These are phyloP conservation scores for Python bivittatus DNA, from an alignment of 2,113 vertebrate genomes.

Conservation along the genomic window DNA sequence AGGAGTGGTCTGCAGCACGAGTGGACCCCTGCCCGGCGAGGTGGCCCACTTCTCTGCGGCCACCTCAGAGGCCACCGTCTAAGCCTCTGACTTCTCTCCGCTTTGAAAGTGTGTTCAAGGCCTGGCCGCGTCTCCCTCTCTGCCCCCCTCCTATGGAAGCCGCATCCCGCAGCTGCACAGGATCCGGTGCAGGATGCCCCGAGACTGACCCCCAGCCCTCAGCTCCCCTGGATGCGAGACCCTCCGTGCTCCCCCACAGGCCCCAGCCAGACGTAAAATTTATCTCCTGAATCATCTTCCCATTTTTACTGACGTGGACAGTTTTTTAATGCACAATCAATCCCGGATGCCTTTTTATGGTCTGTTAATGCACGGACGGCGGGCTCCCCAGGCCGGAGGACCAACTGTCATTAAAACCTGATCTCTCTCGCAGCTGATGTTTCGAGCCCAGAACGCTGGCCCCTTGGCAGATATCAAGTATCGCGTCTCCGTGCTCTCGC, in stretches of 20 bases:
- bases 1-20: fast-evolving
- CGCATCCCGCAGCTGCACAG: neutral
- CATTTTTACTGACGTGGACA: neutral
- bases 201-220: neutral
- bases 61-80: neutral
- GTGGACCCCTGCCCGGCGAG: neutral
- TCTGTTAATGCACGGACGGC: neutral
- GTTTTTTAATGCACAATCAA: neutral
- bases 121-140: neutral
- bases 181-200: neutral
- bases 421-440: neutral
- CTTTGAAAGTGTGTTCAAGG: no score
- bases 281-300: neutral
- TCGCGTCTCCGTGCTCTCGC: neutral
- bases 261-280: neutral
- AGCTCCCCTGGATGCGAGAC: neutral
- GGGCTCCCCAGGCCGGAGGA: neutral
- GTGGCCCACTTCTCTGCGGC: neutral
- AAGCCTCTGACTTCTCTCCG: neutral
- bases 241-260: no score
- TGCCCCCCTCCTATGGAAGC: neutral
- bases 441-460: neutral
- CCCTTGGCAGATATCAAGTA: neutral
- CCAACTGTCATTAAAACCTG: neutral
- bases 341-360: neutral